A percentile compares a stretch with the other conserved stretches of the same genome.
phyloP scores from a whole-genome alignment of 1,140 invertebrate species.

The Lasaia peninsularis region DNA sequence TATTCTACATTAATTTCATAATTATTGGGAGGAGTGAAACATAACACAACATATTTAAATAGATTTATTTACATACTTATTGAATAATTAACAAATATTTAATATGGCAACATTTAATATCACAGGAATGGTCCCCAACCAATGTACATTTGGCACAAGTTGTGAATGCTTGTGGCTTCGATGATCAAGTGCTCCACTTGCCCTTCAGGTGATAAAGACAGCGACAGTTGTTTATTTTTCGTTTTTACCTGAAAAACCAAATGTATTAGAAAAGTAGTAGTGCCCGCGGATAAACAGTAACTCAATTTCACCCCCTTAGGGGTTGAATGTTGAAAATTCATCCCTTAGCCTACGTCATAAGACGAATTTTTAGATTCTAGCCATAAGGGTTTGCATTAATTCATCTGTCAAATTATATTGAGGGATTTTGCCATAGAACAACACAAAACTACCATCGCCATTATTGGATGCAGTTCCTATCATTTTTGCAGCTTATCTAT shows the following conservation, averaged over 20 bases:
- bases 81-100: neutral
- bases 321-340: no score
- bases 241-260: conserved; percentile 73
- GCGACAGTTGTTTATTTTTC: conserved; percentile 76
- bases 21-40: neutral
- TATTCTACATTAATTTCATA: neutral
- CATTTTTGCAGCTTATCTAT: no score
- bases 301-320: no score
- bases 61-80: neutral
- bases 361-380: no score
- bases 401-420: no score
- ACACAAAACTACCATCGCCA: no score
- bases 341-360: no score
- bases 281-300: no score
- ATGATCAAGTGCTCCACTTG: conserved; percentile 94
- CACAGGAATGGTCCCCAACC: conserved; percentile 95
- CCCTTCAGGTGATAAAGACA: conserved; percentile 91
- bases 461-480: no score
- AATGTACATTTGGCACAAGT: conserved; percentile 96
- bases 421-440: no score
- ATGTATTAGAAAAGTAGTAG: no score
- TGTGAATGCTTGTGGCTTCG: conserved; percentile 93
- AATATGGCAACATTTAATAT: conserved; percentile 12
- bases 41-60: neutral
- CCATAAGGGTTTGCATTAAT: no score